Base-by-base conservation (phyloP, 2,888 invertebrate species). In the Phalangium opilio region DNA sequence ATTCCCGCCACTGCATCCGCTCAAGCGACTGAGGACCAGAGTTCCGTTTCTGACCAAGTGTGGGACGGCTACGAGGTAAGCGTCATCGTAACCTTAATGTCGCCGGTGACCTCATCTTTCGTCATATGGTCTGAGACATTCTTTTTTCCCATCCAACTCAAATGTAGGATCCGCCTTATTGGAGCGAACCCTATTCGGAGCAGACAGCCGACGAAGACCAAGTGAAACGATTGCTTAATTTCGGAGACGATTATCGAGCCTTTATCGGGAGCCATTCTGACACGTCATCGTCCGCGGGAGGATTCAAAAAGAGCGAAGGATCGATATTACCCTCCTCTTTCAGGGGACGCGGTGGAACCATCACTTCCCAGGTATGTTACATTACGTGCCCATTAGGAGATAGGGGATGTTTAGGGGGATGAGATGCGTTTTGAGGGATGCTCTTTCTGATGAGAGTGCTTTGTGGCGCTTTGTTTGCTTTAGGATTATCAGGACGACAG, bases 61-160 rank as follows among this genome's bases (percentile, higher is more conserved):
- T 91, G 91, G 91, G 91, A 91, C 67, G 84, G 83, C 67, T 91
- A 89, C 72, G 89, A 84, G 77, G 84, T 83, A 60, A 46, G 53
- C 27, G 27, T 27, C 27, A 27, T 27, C 27, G 27, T 27, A 8
- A 7, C 27, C 27, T 27, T 27, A 27, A n/a, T n/a, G n/a, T 27
- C 5, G 27, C 27, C 8, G 8, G 8, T 27, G 4, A 8, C 27
- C 27, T n/a, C 27, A 27, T 27, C 27, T 27, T n/a, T n/a, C n/a
- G n/a, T n/a, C n/a, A n/a, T n/a, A n/a, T n/a, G n/a, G n/a, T n/a
- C n/a, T n/a, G n/a, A n/a, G n/a, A n/a, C n/a, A n/a, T n/a, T n/a
- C n/a, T n/a, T n/a, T n/a, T 27, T 27, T 27, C 27, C 27, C 27
- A 27, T 27, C 27, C 4, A 7, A 4, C 27, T 27, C 27, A 8